A percentile compares a stretch with the other conserved stretches of the same genome.
Evolutionary conservation across 2,797 vertebrate species (phyloP).

Genomic region (Anguilla pacifica): DNA sequence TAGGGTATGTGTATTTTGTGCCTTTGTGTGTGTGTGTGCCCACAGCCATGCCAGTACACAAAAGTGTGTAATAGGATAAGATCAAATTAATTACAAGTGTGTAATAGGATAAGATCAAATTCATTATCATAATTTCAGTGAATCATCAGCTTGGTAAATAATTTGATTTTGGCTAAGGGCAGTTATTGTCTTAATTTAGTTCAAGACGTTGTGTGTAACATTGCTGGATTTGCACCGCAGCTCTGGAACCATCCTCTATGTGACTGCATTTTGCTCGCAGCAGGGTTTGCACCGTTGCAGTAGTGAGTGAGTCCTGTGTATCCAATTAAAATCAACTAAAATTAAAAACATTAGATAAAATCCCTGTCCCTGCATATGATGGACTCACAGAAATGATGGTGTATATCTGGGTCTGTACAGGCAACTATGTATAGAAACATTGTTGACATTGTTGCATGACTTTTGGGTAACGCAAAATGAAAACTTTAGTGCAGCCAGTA

Average conservation of each 20-base stretch:
- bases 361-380: not conserved
- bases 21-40: not conserved
- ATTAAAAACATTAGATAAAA: not conserved
- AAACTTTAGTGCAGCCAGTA: not conserved
- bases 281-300: not conserved
- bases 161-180: not conserved
- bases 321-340: not conserved
- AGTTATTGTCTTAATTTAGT: not conserved
- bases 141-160: not conserved
- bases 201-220: not conserved
- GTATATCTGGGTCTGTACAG: not conserved
- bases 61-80: not conserved
- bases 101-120: not conserved
- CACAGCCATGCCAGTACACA: not conserved
- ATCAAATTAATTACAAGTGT: not conserved
- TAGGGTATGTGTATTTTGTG: not conserved
- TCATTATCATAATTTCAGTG: not conserved
- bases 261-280: not conserved
- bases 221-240: not conserved
- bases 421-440: not conserved
- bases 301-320: not conserved
- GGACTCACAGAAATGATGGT: not conserved
- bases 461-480: not conserved
- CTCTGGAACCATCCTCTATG: not conserved
- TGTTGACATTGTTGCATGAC: not conserved